Conservation (phyloP, 2,797 vertebrate species). For the Oophaga sylvatica region DNA sequence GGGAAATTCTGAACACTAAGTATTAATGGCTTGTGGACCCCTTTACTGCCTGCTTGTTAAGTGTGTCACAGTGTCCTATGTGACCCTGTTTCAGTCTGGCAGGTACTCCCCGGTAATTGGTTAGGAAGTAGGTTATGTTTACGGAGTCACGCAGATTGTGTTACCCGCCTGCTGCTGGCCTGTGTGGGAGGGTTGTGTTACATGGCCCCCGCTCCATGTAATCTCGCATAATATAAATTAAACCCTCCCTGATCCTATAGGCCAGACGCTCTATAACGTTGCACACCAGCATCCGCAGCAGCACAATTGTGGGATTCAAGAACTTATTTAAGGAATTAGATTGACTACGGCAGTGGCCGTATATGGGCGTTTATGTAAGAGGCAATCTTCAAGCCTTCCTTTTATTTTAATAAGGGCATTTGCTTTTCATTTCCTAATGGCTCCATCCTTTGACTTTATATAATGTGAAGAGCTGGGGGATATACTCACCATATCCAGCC, state of each 20-base stretch:
- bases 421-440: slow-evolving; percentile 1
- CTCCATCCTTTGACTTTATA: neutral
- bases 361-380: neutral
- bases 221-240: slow-evolving; percentile 16
- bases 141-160: slow-evolving; percentile 48
- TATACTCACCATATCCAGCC: neutral
- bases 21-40: too few species aligned
- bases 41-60: too few species aligned
- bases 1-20: too few species aligned
- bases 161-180: slow-evolving; percentile 55
- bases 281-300: too few species aligned
- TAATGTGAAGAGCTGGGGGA: neutral
- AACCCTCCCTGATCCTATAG: neutral
- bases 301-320: neutral
- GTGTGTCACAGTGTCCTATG: neutral
- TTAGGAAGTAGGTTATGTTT: slow-evolving; percentile 70
- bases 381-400: neutral
- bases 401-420: neutral
- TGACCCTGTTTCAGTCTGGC: neutral
- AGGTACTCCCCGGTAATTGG: neutral
- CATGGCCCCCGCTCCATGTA: neutral
- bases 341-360: neutral
- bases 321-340: neutral
- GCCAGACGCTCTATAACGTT: neutral
- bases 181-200: slow-evolving; percentile 62